A percentile compares a stretch with the other conserved stretches of the same genome.
phyloP scores from a whole-genome alignment of 2,888 invertebrate species.

The Euzophera pinguis region DNA sequence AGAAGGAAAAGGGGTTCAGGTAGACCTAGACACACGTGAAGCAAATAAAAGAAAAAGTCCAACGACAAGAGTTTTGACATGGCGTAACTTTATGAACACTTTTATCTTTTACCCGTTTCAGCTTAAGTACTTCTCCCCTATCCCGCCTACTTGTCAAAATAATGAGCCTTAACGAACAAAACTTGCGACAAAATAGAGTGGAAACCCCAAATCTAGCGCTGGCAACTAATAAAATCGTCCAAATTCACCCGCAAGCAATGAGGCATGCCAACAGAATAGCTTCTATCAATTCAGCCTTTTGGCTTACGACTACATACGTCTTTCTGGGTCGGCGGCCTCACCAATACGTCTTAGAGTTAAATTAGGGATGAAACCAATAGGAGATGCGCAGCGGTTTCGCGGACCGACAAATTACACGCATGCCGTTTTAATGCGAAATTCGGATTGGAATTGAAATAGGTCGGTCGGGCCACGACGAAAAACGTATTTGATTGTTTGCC shows the following conservation, averaged over 20 bases:
- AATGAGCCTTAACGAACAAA: conserved; percentile 8
- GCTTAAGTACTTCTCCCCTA: not conserved
- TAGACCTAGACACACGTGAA: too few species aligned
- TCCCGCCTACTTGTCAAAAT: conserved; percentile 1
- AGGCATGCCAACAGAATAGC: conserved; percentile 50
- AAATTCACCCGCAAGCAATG: conserved; percentile 48
- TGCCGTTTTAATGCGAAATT: conserved; percentile 28
- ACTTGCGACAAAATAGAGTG: conserved; percentile 7
- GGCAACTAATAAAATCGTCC: conserved; percentile 36
- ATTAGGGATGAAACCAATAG: conserved; percentile 69
- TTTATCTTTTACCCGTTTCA: too few species aligned
- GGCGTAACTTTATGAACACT: too few species aligned
- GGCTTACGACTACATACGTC: conserved; percentile 61
- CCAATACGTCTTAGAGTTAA: conserved; percentile 69
- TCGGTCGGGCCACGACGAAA: not conserved
- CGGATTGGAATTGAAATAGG: conserved; percentile 26
- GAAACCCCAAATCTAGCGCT: conserved; percentile 4
- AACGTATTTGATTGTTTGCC: conserved; percentile 9
- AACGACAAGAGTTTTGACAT: too few species aligned
- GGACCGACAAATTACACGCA: conserved; percentile 42
- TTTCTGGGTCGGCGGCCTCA: conserved; percentile 54
- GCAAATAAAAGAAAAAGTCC: too few species aligned
- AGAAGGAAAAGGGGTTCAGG: too few species aligned
- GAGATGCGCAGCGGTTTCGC: conserved; percentile 47
- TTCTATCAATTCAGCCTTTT: conserved; percentile 55